Evolutionary conservation across 2,113 vertebrate genomes (phyloP).

Genomic region (Anhinga rufa): DNA sequence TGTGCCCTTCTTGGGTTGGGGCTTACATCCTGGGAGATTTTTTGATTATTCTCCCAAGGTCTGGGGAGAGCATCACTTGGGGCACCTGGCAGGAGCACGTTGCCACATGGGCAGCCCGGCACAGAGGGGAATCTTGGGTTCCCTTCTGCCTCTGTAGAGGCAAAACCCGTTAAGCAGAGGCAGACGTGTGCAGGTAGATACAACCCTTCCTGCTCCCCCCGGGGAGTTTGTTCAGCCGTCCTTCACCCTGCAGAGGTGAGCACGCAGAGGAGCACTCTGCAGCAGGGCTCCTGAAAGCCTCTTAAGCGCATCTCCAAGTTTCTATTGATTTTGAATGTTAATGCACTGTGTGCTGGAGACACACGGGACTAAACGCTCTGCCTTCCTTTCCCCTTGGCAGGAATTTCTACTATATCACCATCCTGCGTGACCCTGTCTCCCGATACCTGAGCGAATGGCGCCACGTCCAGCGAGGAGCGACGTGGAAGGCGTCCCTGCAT

Average conservation of each 20-base stretch:
- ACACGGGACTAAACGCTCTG: background rate
- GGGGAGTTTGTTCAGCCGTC: rapidly evolving
- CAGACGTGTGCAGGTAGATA: background rate
- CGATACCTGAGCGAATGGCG: slow-evolving; percentile 96
- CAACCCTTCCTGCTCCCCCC: rapidly evolving
- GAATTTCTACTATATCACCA: slow-evolving; percentile 98
- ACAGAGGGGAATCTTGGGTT: background rate
- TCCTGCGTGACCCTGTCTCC: slow-evolving; percentile 92
- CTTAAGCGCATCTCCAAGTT: background rate
- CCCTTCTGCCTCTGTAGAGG: background rate
- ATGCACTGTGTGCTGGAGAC: background rate
- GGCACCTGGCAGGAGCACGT: background rate
- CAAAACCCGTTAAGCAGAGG: background rate
- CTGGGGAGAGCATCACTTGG: background rate
- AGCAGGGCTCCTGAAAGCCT: background rate
- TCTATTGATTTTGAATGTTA: background rate
- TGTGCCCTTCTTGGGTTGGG: background rate
- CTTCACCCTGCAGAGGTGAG: background rate
- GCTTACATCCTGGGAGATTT: background rate
- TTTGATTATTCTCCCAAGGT: background rate
- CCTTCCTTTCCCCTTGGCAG: slow-evolving; percentile 64
- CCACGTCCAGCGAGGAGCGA: slow-evolving; percentile 93
- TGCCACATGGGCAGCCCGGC: background rate
- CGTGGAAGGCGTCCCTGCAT: slow-evolving; percentile 94
- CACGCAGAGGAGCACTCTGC: rapidly evolving